Evolutionary conservation across 2,113 vertebrate genomes (phyloP).

Genomic region (Microcebus ravelobensis): DNA sequence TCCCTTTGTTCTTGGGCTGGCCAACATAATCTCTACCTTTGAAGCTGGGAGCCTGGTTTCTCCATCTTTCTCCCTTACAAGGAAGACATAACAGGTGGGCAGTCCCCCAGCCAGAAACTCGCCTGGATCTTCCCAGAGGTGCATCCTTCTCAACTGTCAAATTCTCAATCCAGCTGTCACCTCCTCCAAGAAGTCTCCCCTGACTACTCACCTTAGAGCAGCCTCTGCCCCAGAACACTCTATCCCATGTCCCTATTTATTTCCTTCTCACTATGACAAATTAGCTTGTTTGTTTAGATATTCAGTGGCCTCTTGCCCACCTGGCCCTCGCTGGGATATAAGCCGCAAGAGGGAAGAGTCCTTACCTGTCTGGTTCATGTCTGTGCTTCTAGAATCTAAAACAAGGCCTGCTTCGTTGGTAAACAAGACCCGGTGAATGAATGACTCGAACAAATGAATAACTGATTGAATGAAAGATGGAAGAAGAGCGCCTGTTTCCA

Average conservation of each 20-base stretch:
- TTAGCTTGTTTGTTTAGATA: background rate
- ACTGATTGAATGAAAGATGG: background rate
- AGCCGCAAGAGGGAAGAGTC: background rate
- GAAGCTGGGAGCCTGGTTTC: background rate
- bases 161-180: background rate
- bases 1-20: background rate
- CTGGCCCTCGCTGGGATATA: no score
- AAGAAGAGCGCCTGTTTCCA: background rate
- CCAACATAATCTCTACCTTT: background rate
- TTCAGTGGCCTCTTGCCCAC: background rate
- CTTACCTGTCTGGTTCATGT: background rate
- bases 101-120: background rate
- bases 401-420: background rate
- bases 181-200: background rate
- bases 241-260: background rate
- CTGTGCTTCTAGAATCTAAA: background rate
- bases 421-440: background rate
- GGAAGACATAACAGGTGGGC: background rate
- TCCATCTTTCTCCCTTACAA: background rate
- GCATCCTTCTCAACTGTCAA: background rate
- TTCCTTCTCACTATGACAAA: background rate
- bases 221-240: background rate
- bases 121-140: background rate
- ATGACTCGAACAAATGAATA: background rate
- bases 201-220: background rate